Conservation (phyloP, 2,113 vertebrate genomes). For the Xerus inauris region DNA sequence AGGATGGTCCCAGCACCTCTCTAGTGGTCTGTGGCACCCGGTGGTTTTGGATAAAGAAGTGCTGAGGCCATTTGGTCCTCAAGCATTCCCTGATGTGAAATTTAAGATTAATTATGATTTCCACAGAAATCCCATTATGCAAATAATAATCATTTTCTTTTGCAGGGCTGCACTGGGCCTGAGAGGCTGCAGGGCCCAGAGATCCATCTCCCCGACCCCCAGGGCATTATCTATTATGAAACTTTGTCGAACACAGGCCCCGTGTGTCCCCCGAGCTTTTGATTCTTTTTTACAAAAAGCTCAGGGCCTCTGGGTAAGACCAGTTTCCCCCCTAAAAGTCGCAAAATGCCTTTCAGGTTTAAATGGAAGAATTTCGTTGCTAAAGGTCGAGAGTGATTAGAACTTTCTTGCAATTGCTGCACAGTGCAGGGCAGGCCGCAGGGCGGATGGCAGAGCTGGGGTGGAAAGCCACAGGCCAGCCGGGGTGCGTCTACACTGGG, state of each 20-base stretch:
- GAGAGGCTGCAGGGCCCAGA: fast-evolving
- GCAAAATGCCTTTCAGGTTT: background rate
- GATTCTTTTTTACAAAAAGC: background rate
- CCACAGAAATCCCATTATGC: conserved; percentile 54
- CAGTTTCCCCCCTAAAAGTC: background rate
- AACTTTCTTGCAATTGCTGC: fast-evolving
- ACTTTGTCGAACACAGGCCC: background rate
- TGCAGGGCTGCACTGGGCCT: background rate
- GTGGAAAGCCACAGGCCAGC: fast-evolving
- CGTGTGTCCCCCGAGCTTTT: fast-evolving
- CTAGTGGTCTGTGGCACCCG: fast-evolving
- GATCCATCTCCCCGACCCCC: background rate
- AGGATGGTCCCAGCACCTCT: background rate
- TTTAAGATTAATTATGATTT: conserved; percentile 48
- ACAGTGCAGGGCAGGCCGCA: fast-evolving
- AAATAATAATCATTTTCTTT: conserved; percentile 47
- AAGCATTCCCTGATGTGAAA: background rate
- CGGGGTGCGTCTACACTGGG: fast-evolving
- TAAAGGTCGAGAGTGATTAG: background rate
- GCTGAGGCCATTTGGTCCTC: background rate
- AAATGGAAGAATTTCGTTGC: background rate
- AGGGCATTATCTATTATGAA: background rate
- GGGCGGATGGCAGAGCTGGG: background rate
- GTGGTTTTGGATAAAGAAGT: background rate
- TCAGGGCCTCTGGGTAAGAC: background rate